These are phyloP conservation scores for Euglossa dilemma DNA, from an alignment of 1,140 invertebrate species.

Conservation along the genomic window DNA sequence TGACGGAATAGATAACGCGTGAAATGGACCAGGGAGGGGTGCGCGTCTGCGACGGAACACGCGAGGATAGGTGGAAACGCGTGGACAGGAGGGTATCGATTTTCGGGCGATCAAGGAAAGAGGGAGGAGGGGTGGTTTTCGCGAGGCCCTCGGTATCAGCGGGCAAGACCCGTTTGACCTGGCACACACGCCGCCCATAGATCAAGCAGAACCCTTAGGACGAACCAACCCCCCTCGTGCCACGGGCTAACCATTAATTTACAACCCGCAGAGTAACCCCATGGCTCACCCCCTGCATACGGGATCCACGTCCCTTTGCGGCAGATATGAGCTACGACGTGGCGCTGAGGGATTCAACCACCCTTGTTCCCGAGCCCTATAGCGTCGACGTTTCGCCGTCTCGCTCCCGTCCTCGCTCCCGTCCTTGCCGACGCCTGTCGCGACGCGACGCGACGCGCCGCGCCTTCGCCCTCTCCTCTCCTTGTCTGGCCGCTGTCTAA, in stretches of 20 bases:
- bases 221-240: slow-evolving; percentile 66
- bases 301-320: slow-evolving; percentile 78
- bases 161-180: slow-evolving; percentile 74
- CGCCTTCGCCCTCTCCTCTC: slow-evolving; percentile 35
- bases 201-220: slow-evolving; percentile 79
- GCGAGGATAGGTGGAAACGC: neutral
- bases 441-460: too few species aligned
- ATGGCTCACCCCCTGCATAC: slow-evolving; percentile 70
- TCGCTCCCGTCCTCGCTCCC: slow-evolving; percentile 47
- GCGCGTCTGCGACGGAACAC: neutral
- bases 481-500: slow-evolving; percentile 41
- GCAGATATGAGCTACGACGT: slow-evolving; percentile 80
- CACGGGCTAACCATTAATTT: slow-evolving; percentile 81
- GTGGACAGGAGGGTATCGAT: slow-evolving; percentile 52
- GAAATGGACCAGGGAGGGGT: slow-evolving; percentile 4
- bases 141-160: slow-evolving; percentile 62
- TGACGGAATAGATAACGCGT: slow-evolving; percentile 26
- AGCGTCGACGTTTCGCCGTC: slow-evolving; percentile 60
- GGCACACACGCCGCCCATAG: slow-evolving; percentile 76
- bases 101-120: slow-evolving; percentile 44
- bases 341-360: slow-evolving; percentile 74
- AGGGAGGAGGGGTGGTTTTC: slow-evolving; percentile 59
- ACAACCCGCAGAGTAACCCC: slow-evolving; percentile 81
- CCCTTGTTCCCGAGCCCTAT: slow-evolving; percentile 60
- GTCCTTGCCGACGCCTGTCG: slow-evolving; percentile 14